A percentile compares a stretch with the other conserved stretches of the same genome.
phyloP scores from a whole-genome alignment of 2,113 vertebrate species.

The Chaetodon trifascialis region DNA sequence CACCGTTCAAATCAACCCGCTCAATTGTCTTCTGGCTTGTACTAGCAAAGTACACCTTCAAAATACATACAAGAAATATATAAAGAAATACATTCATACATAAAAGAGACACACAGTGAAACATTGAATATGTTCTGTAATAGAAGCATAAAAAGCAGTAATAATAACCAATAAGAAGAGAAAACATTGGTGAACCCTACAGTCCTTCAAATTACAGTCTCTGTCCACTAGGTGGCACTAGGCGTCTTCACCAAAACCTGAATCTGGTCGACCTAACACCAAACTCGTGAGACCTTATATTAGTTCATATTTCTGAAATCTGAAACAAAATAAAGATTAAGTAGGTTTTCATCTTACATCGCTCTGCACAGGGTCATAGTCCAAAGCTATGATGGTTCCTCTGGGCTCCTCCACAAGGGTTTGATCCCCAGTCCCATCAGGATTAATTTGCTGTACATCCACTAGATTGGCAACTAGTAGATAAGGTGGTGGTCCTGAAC shows the following conservation, averaged over 20 bases:
- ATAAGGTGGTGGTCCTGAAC: conserved; percentile 87
- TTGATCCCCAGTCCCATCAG: conserved; percentile 87
- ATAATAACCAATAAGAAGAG: neutral
- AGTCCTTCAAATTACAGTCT: neutral
- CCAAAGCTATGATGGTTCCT: conserved; percentile 90
- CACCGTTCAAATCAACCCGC: conserved; percentile 87
- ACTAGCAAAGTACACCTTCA: conserved; percentile 91
- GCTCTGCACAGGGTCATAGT: conserved; percentile 91
- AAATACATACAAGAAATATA: neutral
- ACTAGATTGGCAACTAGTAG: conserved; percentile 90
- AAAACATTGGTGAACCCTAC: neutral
- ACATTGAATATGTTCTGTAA: no score
- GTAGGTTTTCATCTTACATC: conserved; percentile 81
- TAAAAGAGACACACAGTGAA: no score
- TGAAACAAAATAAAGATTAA: neutral
- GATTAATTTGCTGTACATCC: conserved; percentile 86
- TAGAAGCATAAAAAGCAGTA: neutral
- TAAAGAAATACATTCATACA: neutral
- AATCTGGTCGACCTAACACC: neutral
- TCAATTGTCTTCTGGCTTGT: conserved; percentile 88
- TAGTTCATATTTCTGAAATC: neutral
- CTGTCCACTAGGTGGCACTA: conserved; percentile 64
- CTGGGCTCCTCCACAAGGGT: conserved; percentile 87
- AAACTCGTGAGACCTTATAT: neutral
- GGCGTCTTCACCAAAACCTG: neutral